Conservation (phyloP, 2,888 invertebrate species). For the Idaea biselata region DNA sequence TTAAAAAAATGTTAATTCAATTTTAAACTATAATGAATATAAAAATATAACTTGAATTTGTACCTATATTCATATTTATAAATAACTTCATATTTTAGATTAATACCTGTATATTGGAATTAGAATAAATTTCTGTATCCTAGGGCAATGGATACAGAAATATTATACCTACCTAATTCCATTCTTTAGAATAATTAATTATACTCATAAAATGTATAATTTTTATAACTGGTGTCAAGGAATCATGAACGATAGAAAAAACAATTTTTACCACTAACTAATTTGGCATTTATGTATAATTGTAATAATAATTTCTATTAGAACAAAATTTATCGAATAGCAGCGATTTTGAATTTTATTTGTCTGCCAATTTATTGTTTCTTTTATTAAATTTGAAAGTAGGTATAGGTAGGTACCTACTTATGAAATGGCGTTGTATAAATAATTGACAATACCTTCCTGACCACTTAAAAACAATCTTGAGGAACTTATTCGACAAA, state of each 20-base stretch:
- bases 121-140: slow-evolving; percentile 60
- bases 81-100: slow-evolving; percentile 39
- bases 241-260: slow-evolving; percentile 35
- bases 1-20: background rate
- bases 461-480: too few species aligned
- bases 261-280: background rate
- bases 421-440: too few species aligned
- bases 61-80: too few species aligned
- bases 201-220: slow-evolving; percentile 18
- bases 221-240: slow-evolving; percentile 32
- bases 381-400: background rate
- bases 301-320: background rate
- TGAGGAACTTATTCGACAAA: too few species aligned
- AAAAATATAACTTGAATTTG: too few species aligned
- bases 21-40: too few species aligned
- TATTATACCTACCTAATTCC: slow-evolving; percentile 29
- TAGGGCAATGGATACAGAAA: slow-evolving; percentile 73
- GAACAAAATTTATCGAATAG: too few species aligned
- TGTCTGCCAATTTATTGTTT: slow-evolving; percentile 14
- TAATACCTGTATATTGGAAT: slow-evolving; percentile 14
- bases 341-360: slow-evolving; percentile 11
- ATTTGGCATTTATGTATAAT: background rate
- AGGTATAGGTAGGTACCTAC: too few species aligned
- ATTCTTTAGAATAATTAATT: slow-evolving; percentile 7
- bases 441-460: too few species aligned